Conservation (phyloP, 2,113 vertebrate genomes). For the Hippocampus abdominalis region DNA sequence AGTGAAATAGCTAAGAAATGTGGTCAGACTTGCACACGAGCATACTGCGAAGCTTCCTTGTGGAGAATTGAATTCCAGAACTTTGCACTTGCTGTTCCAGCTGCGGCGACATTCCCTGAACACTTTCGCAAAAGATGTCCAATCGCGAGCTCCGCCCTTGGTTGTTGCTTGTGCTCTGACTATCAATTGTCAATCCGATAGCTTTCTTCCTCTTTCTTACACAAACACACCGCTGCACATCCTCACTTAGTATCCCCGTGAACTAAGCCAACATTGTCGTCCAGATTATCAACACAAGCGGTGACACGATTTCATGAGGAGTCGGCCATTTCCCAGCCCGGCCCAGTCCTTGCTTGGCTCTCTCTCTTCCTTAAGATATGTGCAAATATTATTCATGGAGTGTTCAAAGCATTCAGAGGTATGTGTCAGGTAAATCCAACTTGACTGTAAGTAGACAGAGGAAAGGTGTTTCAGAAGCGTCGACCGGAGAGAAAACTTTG, state of each 20-base stretch:
- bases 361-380: slow-evolving; percentile 29
- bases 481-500: slow-evolving; percentile 16
- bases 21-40: slow-evolving; percentile 37
- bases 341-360: slow-evolving; percentile 2
- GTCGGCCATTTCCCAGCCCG: background rate
- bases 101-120: slow-evolving; percentile 46
- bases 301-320: background rate
- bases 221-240: background rate
- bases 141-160: background rate
- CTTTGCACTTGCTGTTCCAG: slow-evolving; percentile 34
- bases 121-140: slow-evolving; percentile 7
- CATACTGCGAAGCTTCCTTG: slow-evolving; percentile 25
- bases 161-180: background rate
- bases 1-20: slow-evolving; percentile 20
- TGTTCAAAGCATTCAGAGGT: slow-evolving; percentile 34
- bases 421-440: slow-evolving; percentile 39
- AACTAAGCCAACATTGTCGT: background rate
- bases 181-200: background rate
- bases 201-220: background rate
- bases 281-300: background rate
- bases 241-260: background rate
- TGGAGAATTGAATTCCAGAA: slow-evolving; percentile 52
- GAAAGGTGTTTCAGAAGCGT: slow-evolving; percentile 28
- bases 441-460: slow-evolving; percentile 44
- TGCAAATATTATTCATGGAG: slow-evolving; percentile 54